These are phyloP conservation scores for Caprella mutica DNA, from an alignment of 2,888 invertebrate genomes.

Conservation along the genomic window DNA sequence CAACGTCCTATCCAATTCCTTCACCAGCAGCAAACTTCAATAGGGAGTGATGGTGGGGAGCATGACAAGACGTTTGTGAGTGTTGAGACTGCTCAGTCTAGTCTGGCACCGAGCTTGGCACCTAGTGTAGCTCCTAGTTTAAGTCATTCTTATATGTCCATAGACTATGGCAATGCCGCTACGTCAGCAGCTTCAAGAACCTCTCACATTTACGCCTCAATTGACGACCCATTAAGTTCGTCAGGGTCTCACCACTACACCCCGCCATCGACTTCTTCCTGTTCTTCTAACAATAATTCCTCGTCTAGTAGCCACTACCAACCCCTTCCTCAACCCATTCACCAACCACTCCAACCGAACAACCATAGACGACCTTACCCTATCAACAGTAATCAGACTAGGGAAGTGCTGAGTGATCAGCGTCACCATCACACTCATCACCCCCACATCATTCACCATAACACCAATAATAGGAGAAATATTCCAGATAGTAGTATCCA, in stretches of 20 bases:
- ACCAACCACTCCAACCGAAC: slow-evolving; percentile 13
- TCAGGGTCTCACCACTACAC: too few relatives aligned
- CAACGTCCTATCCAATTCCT: slow-evolving; percentile 13
- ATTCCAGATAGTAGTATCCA: neutral
- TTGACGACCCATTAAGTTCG: slow-evolving; percentile 29
- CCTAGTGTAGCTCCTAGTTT: slow-evolving; percentile 15
- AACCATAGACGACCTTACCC: neutral
- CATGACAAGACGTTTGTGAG: slow-evolving; percentile 31
- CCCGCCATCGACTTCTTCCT: slow-evolving; percentile 14
- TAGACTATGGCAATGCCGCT: slow-evolving; percentile 28
- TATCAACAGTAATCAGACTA: neutral
- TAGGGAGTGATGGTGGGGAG: slow-evolving; percentile 22
- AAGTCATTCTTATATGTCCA: slow-evolving; percentile 33
- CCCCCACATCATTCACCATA: neutral
- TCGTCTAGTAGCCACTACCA: slow-evolving; percentile 15
- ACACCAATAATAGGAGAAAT: neutral
- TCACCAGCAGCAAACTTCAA: slow-evolving; percentile 22
- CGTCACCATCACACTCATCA: slow-evolving; percentile 2
- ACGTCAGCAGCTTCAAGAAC: slow-evolving; percentile 13
- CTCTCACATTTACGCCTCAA: slow-evolving; percentile 31
- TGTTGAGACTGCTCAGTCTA: slow-evolving; percentile 32
- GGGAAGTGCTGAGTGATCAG: slow-evolving; percentile 8
- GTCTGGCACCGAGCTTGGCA: slow-evolving; percentile 20
- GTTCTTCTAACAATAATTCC: slow-evolving; percentile 15
- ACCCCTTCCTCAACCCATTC: slow-evolving; percentile 18